Percentiles rank a stretch among this genome's conserved stretches.
Evolutionary conservation across 2,113 vertebrate species (phyloP).

Genomic region (Urocolius indicus): DNA sequence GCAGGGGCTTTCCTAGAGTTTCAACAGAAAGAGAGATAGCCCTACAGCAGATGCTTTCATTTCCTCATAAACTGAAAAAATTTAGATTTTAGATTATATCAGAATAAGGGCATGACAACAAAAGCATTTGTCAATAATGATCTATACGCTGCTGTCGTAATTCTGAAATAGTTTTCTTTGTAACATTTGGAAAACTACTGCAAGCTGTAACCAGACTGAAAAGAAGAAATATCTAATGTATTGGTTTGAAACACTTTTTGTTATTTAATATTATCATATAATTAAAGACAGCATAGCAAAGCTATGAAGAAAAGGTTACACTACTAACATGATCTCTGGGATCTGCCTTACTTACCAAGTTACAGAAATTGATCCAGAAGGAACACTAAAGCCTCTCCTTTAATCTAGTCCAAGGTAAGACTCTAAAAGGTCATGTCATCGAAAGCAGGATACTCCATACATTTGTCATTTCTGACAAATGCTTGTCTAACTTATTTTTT

Average conservation of each 20-base stretch:
- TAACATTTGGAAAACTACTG: not conserved
- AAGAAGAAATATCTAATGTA: not conserved
- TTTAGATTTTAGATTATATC: not conserved
- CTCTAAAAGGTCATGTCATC: not conserved
- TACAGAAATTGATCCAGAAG: not conserved
- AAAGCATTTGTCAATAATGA: not conserved
- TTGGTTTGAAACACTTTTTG: not conserved
- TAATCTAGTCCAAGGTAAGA: not conserved
- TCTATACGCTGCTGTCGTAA: not conserved
- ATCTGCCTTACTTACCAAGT: not conserved
- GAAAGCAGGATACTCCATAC: not conserved
- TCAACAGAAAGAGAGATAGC: not conserved
- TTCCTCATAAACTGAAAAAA: not conserved
- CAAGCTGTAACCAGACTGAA: not conserved
- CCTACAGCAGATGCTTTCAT: not conserved
- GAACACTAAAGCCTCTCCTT: not conserved
- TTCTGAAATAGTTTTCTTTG: not conserved
- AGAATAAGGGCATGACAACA: not conserved
- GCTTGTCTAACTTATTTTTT: not conserved
- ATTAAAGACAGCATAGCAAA: not conserved
- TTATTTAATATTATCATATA: not conserved
- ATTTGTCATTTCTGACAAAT: not conserved
- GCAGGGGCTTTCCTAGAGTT: not conserved
- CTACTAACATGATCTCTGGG: not conserved
- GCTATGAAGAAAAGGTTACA: not conserved